phyloP scores from a whole-genome alignment of 2,113 vertebrate genomes.

The Pedionomus torquatus region DNA sequence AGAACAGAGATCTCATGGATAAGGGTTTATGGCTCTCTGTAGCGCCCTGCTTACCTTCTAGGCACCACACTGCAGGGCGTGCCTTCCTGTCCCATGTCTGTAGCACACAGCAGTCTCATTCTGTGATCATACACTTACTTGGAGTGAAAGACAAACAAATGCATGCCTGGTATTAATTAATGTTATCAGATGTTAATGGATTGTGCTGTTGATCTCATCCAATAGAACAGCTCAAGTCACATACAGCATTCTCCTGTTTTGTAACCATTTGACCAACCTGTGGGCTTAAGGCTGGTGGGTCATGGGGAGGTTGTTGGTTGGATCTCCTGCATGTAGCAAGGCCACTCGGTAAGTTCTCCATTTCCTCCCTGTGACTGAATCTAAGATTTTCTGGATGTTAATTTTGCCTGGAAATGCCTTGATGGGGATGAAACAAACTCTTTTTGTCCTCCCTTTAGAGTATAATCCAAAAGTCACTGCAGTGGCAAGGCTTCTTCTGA shows the following conservation, averaged over 20 bases:
- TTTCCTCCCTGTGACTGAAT: background rate
- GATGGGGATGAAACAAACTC: background rate
- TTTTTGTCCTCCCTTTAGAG: background rate
- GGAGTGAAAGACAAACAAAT: background rate
- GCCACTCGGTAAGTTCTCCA: background rate
- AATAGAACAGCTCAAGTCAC: accelerated
- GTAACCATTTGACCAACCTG: background rate
- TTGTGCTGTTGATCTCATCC: background rate
- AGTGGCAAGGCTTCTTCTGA: background rate
- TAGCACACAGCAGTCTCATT: background rate
- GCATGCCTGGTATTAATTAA: background rate
- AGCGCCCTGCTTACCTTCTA: background rate
- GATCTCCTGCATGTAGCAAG: background rate
- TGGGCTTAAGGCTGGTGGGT: background rate
- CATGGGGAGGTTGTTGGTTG: background rate
- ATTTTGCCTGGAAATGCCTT: background rate
- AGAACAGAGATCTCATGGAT: accelerated
- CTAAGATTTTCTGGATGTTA: background rate
- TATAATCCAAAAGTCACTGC: background rate
- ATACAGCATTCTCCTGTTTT: background rate
- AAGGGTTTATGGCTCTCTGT: background rate
- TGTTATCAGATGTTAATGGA: background rate
- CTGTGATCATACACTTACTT: background rate
- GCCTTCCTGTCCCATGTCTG: accelerated
- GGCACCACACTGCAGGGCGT: accelerated